Conservation (phyloP, 1,140 invertebrate species). For the Aphelinus atriplicis region DNA sequence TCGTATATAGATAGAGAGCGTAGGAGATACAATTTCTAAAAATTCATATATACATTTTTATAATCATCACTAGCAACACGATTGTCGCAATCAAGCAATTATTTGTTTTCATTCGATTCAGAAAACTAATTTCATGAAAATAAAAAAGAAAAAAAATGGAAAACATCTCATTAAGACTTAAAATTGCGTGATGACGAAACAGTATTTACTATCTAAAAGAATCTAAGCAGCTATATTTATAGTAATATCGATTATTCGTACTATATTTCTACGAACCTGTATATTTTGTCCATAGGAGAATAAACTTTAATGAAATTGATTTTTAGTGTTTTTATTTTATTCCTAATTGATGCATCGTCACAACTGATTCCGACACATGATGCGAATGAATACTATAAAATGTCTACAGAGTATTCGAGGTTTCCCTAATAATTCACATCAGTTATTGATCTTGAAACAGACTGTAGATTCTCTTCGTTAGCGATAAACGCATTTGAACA, state of each 20-base stretch:
- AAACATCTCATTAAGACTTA: slow-evolving; percentile 3
- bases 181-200: slow-evolving; percentile 9
- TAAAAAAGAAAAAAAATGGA: not conserved
- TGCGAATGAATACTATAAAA: too few relatives aligned
- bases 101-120: not conserved
- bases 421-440: too few relatives aligned
- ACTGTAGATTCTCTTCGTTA: too few relatives aligned
- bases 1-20: slow-evolving; percentile 14
- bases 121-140: not conserved
- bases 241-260: slow-evolving; percentile 30
- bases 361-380: too few relatives aligned
- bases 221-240: not conserved
- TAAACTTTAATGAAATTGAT: slow-evolving; percentile 30
- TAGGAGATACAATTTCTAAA: not conserved
- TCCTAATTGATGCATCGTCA: too few relatives aligned
- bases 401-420: too few relatives aligned
- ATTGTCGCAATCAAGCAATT: too few relatives aligned
- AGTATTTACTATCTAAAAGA: slow-evolving; percentile 34
- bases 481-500: too few relatives aligned
- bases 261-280: slow-evolving; percentile 37
- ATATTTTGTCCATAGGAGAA: slow-evolving; percentile 38
- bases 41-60: too few relatives aligned
- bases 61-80: too few relatives aligned
- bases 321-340: not conserved
- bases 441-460: too few relatives aligned